Base-by-base conservation (phyloP, 2,888 invertebrate species). In the Sabellastarte sp. region DNA sequence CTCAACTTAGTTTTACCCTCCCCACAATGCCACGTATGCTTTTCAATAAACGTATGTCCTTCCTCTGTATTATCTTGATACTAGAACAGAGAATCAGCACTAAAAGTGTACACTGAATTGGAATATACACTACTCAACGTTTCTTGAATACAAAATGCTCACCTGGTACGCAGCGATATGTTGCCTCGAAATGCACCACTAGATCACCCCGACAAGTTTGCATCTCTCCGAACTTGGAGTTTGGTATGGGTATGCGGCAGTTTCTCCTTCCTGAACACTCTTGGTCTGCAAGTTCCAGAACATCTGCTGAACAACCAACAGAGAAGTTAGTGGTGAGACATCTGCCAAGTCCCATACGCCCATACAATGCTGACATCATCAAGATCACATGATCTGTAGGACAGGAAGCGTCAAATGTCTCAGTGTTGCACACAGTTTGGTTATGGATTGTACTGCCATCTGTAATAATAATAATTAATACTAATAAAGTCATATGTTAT, bases 191-290 rank as follows among this genome's bases (percentile, higher is more conserved):
- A 33, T 68, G 63, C n/a, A 64, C 63, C 33, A 65, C 63, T 20
- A 68, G 63, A 55, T 68, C 68, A 52, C 63, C 65, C 26, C 68
- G 57, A 41, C 68, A 68, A 2, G 68, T 65, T 32, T 65, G 63
- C 15, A 65, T 60, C 5, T 65, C 63, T 57, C 65, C 65, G 24
- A 61, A 50, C 10, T 59, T 60, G 2, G 58, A 50, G 30, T 65
- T 62, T 1, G 65, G 63, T 15, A 65, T 52, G 26, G 3, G 59
- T 61, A 68, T 60, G 58, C 24, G 29, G 50, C 68, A 68, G 10
- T 50, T 29, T 32, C 56, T 41, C 29, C 68, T 56, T 3, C 68
- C 68, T 1, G 68, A 68, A 58, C 68, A 68, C 10, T 65, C 53
- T 56, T 28, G 50, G 3, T 63, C 68, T 31, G 63, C 60, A 52